Evolutionary conservation across 2,113 vertebrate species (phyloP), one percentile per base, ranked within the genome.

Genomic region (Clinocottus analis): DNA sequence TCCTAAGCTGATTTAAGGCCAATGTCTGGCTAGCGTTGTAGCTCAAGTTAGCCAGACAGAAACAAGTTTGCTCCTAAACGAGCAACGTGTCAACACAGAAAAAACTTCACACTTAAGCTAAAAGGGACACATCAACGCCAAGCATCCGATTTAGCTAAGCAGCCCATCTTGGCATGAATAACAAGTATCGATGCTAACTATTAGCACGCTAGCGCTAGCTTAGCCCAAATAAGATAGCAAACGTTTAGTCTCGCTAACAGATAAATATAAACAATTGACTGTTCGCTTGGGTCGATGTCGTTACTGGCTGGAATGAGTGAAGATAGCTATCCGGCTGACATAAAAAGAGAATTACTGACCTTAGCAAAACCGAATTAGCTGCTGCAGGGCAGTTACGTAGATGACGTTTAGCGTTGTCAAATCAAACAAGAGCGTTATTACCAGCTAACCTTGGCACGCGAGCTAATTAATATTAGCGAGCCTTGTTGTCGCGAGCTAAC

Each of bases 391-490:
- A 89, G 85, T 88, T 81, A 85, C 82, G 79, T 71, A 84, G 77
- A 68, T 87, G 80, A 87, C 86, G 86, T 83, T 78, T 19, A 87
- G 53, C 87, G 75, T 88, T 86, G 84, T 85, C 78, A 90, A 90
- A 88, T 43, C 84, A 81, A 89, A 89, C 84, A 90, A 89, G 72
- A 91, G 76, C 82, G 61, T 78, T 82, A 43, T 63, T 55, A 68
- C 77, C 74, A 77, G 88, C 87, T 91, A 91, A 85, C 90, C 76
- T 85, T 88, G 84, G 86, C 81, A 85, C 61, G 75, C 68, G 21
- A 68, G 85, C 90, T 91, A 91, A 88, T 91, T 86, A 77, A 87
- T 80, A 77, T 85, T 82, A 89, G 87, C 85, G 37, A 85, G 59
- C 80, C 81, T 71, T 85, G 79, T 82, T 89, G 72, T 85, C 70